Evolutionary conservation across 2,888 invertebrate species (phyloP).

Genomic region (Acleris sparsana): DNA sequence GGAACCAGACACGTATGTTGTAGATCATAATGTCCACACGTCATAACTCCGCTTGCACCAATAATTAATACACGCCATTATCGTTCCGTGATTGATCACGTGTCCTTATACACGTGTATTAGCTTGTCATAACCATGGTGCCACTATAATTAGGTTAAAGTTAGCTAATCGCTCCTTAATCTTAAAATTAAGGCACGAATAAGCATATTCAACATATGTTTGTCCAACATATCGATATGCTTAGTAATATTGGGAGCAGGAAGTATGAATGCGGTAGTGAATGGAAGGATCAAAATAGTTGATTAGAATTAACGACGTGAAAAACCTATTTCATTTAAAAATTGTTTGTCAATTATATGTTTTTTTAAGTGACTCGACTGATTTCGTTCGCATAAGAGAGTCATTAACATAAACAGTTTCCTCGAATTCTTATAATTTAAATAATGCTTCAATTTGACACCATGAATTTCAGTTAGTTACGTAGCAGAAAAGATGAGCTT

Average conservation of each 20-base stretch:
- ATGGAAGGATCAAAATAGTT: background rate
- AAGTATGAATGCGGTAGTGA: constrained; percentile 23
- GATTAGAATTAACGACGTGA: no score
- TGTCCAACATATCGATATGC: background rate
- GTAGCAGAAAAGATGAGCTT: no score
- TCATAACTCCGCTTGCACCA: constrained; percentile 11
- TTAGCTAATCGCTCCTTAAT: constrained; percentile 19
- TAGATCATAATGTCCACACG: constrained; percentile 30
- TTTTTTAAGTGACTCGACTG: no score
- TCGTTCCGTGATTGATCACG: constrained; percentile 26
- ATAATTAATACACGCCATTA: constrained; percentile 34
- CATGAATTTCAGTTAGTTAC: no score
- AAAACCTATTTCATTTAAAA: no score
- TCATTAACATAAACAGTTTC: no score
- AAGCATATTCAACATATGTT: constrained; percentile 12
- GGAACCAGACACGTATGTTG: constrained; percentile 28
- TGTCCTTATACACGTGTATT: constrained; percentile 33
- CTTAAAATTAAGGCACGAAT: constrained; percentile 28
- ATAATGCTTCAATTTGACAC: no score
- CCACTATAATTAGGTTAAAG: constrained; percentile 29
- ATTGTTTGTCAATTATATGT: no score
- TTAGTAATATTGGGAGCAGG: constrained; percentile 4
- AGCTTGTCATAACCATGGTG: constrained; percentile 12
- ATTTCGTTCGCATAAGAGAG: no score
- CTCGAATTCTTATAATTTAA: no score